phyloP scores from a whole-genome alignment of 1,140 invertebrate species.

The Sweltsa coloradensis region DNA sequence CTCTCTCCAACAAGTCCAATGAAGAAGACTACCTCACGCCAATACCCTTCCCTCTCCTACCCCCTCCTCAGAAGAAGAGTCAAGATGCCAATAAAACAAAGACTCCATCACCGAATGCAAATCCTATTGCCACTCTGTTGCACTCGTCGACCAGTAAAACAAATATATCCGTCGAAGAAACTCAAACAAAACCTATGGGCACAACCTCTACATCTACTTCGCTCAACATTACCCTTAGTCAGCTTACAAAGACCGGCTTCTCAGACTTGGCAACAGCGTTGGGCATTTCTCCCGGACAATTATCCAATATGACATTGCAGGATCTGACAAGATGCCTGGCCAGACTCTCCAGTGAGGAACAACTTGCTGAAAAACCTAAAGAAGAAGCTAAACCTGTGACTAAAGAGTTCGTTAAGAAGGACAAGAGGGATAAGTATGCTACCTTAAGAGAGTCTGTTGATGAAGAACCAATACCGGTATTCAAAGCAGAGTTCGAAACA shows the following conservation, averaged over 20 bases:
- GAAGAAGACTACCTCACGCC: slow-evolving; percentile 16
- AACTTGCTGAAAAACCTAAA: slow-evolving; percentile 21
- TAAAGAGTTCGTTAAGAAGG: slow-evolving; percentile 14
- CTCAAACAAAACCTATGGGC: slow-evolving; percentile 20
- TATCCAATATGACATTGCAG: slow-evolving; percentile 74
- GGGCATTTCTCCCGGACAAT: slow-evolving; percentile 55
- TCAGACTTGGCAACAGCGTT: slow-evolving; percentile 62
- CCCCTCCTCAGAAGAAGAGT: slow-evolving; percentile 28
- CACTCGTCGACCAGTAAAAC: slow-evolving; percentile 38
- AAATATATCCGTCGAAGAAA: slow-evolving; percentile 5
- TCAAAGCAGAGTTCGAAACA: slow-evolving; percentile 42
- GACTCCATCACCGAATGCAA: slow-evolving; percentile 21
- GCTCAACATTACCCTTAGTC: slow-evolving; percentile 64
- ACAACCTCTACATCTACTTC: slow-evolving; percentile 22
- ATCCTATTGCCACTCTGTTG: slow-evolving; percentile 15
- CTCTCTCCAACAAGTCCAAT: background rate
- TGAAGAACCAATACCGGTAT: slow-evolving; percentile 26
- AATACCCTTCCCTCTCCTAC: slow-evolving; percentile 26
- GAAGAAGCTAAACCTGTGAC: slow-evolving; percentile 16
- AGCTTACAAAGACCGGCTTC: slow-evolving; percentile 66
- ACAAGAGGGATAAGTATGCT: slow-evolving; percentile 15
- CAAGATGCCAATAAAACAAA: slow-evolving; percentile 18
- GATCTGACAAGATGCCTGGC: slow-evolving; percentile 45
- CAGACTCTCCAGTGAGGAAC: slow-evolving; percentile 9
- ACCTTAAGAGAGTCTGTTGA: slow-evolving; percentile 20